phyloP scores from a whole-genome alignment of 1,140 invertebrate genomes.

The Varroa destructor region DNA sequence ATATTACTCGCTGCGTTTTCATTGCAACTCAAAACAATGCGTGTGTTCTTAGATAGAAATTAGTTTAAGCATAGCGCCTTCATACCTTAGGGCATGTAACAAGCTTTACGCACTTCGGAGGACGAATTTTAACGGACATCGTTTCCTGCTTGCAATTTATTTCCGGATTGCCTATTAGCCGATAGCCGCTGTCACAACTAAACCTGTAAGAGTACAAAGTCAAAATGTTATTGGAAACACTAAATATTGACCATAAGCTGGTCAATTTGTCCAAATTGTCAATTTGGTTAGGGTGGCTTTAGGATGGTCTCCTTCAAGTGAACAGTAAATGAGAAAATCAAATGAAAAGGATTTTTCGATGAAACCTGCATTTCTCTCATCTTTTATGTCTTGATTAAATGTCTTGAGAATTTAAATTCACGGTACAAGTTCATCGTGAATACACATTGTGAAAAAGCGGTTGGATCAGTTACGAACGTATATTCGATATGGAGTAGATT shows the following conservation, averaged over 20 bases:
- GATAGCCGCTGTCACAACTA: background rate
- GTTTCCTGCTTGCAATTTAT: conserved; percentile 6
- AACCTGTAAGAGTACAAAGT: conserved; percentile 14
- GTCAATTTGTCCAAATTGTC: background rate
- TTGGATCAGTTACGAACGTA: too few species aligned
- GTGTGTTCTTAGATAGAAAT: too few species aligned
- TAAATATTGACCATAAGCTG: background rate
- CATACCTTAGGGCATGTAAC: conserved; percentile 11
- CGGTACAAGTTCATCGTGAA: too few species aligned
- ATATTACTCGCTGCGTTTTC: too few species aligned
- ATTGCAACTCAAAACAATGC: too few species aligned
- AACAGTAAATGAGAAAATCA: background rate
- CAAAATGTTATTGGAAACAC: background rate
- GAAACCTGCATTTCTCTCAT: background rate
- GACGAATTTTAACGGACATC: background rate
- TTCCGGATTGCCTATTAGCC: background rate
- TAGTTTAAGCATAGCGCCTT: background rate
- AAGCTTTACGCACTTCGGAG: conserved; percentile 11
- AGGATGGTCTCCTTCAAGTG: background rate
- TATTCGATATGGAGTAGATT: too few species aligned
- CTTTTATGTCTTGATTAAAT: too few species aligned
- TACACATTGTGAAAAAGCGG: too few species aligned
- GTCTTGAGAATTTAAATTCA: too few species aligned
- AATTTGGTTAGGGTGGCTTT: background rate
- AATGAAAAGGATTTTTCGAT: background rate